Base-by-base conservation (phyloP, 2,797 vertebrate species). In the Zalophus californianus region DNA sequence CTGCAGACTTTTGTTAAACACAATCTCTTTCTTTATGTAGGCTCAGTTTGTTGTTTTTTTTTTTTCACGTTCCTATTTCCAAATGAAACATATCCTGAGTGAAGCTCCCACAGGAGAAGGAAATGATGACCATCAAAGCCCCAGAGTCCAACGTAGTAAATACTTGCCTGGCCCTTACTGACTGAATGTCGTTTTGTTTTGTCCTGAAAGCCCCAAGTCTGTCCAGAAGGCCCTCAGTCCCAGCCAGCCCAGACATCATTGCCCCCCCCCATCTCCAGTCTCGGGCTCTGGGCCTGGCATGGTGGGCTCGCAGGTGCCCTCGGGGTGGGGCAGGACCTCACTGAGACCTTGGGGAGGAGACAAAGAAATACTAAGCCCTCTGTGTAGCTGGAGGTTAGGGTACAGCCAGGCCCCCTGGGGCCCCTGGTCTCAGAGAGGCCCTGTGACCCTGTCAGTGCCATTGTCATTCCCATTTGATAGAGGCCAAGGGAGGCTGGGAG, bases 41-140 rank as follows among this genome's bases (percentile, higher is more conserved):
- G 62, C 44, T 80, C 29, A 48, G 1, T 58, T 64, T 86, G 52
- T 35, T 35, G 1, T 58, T 50, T 60, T 86, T 73, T 56, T 41
- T 52, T 70, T 60, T 82, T 72, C 79, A 58, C 5, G 0, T 94
- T 91, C 35, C 44, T 75, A 21, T 73, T 94, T 97, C 77, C 62
- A 88, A 94, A 83, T 52, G 78, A 93, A 95, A 50, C 48, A 23
- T 66, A 58, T 64, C 70, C 94, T 52, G 88, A 77, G 56, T 41
- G 13, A 58, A 70, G 23, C 16, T 52, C 35, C 48, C 29, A 50
- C 32, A 78, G 64, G 52, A 78, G 62, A 77, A 86, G 70, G 64
- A 83, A 93, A 48, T 52, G 14, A 16, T 56, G 35, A 73, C 79
- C 60, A 68, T 25, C 50, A 78, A 89, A 95, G 56, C 48, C 85